phyloP scores from a whole-genome alignment of 2,888 invertebrate genomes.

The Drosophila limbata region DNA sequence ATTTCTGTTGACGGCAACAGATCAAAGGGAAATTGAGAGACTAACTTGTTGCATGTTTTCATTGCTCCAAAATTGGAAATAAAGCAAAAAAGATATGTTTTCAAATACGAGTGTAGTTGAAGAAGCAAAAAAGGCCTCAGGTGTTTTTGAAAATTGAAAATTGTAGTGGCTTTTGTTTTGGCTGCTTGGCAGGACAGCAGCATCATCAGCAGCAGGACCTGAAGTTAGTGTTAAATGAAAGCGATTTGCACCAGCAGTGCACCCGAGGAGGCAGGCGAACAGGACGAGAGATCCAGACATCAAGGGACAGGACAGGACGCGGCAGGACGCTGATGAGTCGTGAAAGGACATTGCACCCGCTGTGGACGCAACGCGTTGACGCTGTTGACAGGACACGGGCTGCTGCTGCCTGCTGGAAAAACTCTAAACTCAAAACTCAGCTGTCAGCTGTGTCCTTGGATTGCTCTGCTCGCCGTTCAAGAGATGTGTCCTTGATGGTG shows the following conservation, averaged over 20 bases:
- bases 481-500: conserved; percentile 27
- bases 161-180: conserved; percentile 42
- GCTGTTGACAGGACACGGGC: conserved; percentile 58
- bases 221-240: conserved; percentile 68
- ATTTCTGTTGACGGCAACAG: conserved; percentile 59
- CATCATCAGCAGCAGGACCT: conserved; percentile 27
- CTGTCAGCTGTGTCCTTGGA: conserved; percentile 26
- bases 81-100: background rate
- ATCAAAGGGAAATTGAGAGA: conserved; percentile 56
- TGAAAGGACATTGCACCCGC: conserved; percentile 72
- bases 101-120: conserved; percentile 2
- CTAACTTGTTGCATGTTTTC: conserved; percentile 58
- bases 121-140: conserved; percentile 30
- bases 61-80: conserved; percentile 45
- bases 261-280: conserved; percentile 62
- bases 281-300: no score
- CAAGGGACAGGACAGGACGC: conserved; percentile 32
- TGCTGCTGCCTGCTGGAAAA: background rate
- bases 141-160: conserved; percentile 33
- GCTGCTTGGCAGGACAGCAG: conserved; percentile 38
- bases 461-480: conserved; percentile 3
- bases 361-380: conserved; percentile 45
- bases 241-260: conserved; percentile 78
- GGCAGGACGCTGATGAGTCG: conserved; percentile 70
- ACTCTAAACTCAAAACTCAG: conserved; percentile 15